Evolutionary conservation across 2,113 vertebrate species (phyloP), one percentile per base, ranked within the genome.

Genomic region (Romanogobio albipinnatus): DNA sequence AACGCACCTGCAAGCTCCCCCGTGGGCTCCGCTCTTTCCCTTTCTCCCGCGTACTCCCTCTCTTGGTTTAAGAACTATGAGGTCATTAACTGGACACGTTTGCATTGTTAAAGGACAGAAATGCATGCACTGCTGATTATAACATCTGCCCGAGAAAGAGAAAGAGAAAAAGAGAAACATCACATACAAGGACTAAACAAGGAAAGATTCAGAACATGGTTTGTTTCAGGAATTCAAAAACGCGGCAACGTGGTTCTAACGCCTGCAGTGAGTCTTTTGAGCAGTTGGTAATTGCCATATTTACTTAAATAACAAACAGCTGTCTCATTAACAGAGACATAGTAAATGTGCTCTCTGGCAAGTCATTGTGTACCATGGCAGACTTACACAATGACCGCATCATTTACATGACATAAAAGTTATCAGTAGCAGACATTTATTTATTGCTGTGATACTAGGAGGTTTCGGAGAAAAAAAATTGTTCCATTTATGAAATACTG

Each of bases 1-100:
- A 92, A 79, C 88, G 82, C 93, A 93, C 92, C 92, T 93, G 92
- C 81, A 89, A 90, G 89, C 89, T 90, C 87, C 87, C 86, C 86
- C 85, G 68, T 80, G 75, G 74, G 83, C 89, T 73, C 76, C 74
- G 85, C 56, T 47, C 85, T 87, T 71, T 81, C 84, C 58, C 61
- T 26, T n/a, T 53, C 74, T 53, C 74, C 45, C 43, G 53, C 61
- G 2, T 66, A 83, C 76, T 84, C 64, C 39, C 81, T 84, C 85
- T 85, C 77, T 68, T 85, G 85, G 61, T 84, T 88, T 86, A 84
- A 87, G 85, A 83, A 84, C 88, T 85, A 87, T 91, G 87, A 92
- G 89, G 86, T 92, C 92, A 92, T 92, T 91, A 91, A 84, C 88
- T 91, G 90, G 89, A 92, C 88, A 89, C 74, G 82, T 89, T 86